phyloP scores from a whole-genome alignment of 2,888 invertebrate genomes.

The Elaeidobius kamerunicus region DNA sequence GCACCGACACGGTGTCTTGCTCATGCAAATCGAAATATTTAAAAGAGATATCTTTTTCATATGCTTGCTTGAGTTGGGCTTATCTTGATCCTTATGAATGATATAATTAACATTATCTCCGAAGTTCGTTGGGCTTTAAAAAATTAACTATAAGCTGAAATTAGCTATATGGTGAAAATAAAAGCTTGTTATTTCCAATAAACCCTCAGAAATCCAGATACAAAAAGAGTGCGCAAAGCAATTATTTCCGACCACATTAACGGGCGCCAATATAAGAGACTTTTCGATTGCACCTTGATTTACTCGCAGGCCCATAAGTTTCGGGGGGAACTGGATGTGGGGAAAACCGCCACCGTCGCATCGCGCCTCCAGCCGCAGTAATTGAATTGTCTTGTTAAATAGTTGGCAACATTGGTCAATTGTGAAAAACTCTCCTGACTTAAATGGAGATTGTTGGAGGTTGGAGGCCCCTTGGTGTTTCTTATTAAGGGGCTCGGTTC shows the following conservation, averaged over 20 bases:
- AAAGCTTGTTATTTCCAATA: no score
- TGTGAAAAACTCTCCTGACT: slow-evolving; percentile 42
- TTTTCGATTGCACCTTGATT: slow-evolving; percentile 49
- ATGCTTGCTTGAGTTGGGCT: slow-evolving; percentile 11
- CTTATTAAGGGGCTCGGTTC: slow-evolving; percentile 48
- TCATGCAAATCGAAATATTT: slow-evolving; percentile 27
- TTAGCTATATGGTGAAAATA: no score
- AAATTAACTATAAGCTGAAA: no score
- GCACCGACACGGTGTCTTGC: slow-evolving; percentile 22
- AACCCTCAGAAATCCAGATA: not conserved
- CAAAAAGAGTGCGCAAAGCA: slow-evolving; percentile 15
- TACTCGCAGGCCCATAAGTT: slow-evolving; percentile 46
- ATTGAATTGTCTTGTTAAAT: slow-evolving; percentile 52
- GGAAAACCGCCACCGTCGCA: slow-evolving; percentile 28
- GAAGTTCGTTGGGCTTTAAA: slow-evolving; percentile 2
- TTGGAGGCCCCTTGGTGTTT: slow-evolving; percentile 38
- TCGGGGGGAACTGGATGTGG: slow-evolving; percentile 29
- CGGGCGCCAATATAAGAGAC: slow-evolving; percentile 33
- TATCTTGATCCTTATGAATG: slow-evolving; percentile 23
- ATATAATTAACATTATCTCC: slow-evolving; percentile 23
- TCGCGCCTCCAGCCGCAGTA: slow-evolving; percentile 39
- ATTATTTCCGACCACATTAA: slow-evolving; percentile 30
- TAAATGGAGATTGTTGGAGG: no score
- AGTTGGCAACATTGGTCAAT: slow-evolving; percentile 35
- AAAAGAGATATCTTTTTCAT: slow-evolving; percentile 28